These are phyloP conservation scores for Protomyctophum bolini DNA, from an alignment of 2,113 vertebrate genomes.

Conservation along the genomic window DNA sequence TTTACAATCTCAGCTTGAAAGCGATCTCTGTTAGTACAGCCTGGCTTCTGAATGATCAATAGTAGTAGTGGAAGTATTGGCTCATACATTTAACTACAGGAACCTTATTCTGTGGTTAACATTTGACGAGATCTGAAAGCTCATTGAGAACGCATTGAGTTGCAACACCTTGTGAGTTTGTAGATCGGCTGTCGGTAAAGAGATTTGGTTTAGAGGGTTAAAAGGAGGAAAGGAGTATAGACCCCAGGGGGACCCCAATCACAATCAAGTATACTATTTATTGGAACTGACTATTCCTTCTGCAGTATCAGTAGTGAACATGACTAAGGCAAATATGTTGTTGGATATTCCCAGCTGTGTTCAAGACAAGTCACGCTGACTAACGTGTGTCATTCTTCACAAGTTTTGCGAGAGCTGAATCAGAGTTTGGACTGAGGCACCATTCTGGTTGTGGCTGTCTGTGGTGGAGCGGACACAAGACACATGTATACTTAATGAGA, in stretches of 20 bases:
- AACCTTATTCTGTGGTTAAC: too few relatives aligned
- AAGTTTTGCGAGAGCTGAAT: not conserved
- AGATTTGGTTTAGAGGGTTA: too few relatives aligned
- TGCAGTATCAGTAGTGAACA: constrained; percentile 4
- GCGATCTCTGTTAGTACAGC: constrained; percentile 20
- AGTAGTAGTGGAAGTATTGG: constrained; percentile 1
- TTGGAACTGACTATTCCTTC: too few relatives aligned
- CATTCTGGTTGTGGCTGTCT: not conserved
- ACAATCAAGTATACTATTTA: too few relatives aligned
- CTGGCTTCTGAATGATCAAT: constrained; percentile 6
- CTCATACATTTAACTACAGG: not conserved
- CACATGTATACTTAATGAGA: constrained; percentile 54
- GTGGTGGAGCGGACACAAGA: not conserved
- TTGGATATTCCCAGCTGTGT: not conserved
- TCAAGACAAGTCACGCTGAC: not conserved
- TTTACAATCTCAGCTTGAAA: constrained; percentile 59
- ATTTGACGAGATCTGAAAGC: too few relatives aligned
- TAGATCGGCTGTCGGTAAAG: too few relatives aligned
- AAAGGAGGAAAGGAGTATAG: too few relatives aligned
- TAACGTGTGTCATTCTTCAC: not conserved
- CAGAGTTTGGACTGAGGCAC: not conserved
- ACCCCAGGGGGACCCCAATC: too few relatives aligned
- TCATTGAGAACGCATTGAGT: too few relatives aligned
- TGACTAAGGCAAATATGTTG: too few relatives aligned
- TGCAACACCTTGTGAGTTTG: too few relatives aligned